Evolutionary conservation across 2,113 vertebrate genomes (phyloP).

Genomic region (Actenoides hombroni): DNA sequence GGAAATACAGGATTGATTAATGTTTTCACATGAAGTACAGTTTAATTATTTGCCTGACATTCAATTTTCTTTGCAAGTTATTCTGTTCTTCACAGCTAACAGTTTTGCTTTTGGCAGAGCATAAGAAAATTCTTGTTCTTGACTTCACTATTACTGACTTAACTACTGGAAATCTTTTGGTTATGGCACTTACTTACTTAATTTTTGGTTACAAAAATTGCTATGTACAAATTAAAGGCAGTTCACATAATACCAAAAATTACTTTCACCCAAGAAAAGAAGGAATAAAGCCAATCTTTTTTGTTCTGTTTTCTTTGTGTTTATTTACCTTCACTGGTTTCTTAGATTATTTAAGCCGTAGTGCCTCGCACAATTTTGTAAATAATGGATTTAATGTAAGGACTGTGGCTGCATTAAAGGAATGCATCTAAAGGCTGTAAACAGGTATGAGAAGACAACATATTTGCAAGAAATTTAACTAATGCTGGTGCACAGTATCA

Average conservation of each 20-base stretch:
- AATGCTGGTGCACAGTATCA: background rate
- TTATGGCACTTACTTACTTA: background rate
- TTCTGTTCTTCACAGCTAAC: conserved; percentile 76
- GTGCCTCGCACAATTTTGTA: background rate
- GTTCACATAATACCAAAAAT: background rate
- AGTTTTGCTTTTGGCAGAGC: conserved; percentile 53
- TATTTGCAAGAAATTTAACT: background rate
- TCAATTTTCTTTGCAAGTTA: conserved; percentile 76
- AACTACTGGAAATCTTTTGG: conserved; percentile 34
- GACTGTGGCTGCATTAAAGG: background rate
- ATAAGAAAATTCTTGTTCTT: conserved; percentile 46
- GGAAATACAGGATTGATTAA: conserved; percentile 78
- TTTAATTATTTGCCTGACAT: conserved; percentile 78
- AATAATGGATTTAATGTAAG: background rate
- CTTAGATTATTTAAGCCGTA: background rate
- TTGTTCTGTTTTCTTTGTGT: background rate
- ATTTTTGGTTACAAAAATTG: background rate
- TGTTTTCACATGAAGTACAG: conserved; percentile 73
- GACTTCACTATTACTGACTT: conserved; percentile 60
- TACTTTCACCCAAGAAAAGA: background rate
- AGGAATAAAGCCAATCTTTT: background rate
- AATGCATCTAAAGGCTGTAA: background rate
- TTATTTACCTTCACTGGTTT: background rate
- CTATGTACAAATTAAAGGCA: background rate
- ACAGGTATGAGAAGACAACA: background rate